Conservation (phyloP, 2,113 vertebrate species). For the Phodopus roborovskii region DNA sequence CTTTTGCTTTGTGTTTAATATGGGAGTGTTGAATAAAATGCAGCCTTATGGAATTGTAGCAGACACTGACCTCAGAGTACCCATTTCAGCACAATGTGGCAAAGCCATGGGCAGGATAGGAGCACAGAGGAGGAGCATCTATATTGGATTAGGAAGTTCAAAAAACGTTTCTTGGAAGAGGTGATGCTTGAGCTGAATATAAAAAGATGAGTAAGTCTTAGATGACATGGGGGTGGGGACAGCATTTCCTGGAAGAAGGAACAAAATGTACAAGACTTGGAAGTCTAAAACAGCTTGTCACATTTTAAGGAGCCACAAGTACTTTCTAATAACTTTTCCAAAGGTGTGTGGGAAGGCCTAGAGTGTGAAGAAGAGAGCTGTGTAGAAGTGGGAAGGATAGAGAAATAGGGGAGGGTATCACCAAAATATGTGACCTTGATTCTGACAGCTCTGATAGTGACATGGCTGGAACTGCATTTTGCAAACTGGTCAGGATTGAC, state of each 20-base stretch:
- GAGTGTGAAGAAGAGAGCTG: not conserved
- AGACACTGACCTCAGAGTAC: not conserved
- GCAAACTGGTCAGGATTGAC: not conserved
- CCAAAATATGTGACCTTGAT: constrained; percentile 16
- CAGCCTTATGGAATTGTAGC: not conserved
- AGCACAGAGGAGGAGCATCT: not conserved
- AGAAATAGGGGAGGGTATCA: not conserved
- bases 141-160: not conserved
- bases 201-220: constrained; percentile 67
- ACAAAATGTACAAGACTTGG: constrained; percentile 41
- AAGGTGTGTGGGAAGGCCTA: not conserved
- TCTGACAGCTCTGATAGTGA: not conserved
- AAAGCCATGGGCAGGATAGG: not conserved
- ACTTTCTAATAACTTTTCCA: constrained; percentile 4
- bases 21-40: not conserved
- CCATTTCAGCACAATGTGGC: not conserved
- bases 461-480: not conserved
- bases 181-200: constrained; percentile 58
- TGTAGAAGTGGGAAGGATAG: not conserved
- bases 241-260: constrained; percentile 68
- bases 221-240: not conserved
- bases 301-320: constrained; percentile 49
- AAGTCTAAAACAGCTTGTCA: not conserved
- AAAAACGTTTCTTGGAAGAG: constrained; percentile 72
- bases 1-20: not conserved